Conservation (phyloP, 2,113 vertebrate species). For the Heterocephalus glaber region DNA sequence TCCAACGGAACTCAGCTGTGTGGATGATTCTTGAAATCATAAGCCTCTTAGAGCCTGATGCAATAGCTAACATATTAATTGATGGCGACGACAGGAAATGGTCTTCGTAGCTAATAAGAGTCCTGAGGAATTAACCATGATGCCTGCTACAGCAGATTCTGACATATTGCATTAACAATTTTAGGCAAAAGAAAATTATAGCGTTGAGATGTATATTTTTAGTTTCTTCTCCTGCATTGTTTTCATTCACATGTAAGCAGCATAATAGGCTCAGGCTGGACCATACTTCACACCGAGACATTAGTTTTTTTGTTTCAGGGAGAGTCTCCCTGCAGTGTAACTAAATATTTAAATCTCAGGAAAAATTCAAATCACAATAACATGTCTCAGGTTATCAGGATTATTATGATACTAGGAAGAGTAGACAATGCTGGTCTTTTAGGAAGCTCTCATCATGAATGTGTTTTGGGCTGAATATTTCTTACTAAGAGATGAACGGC, state of each 20-base stretch:
- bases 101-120: background rate
- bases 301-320: background rate
- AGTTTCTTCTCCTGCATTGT: background rate
- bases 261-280: background rate
- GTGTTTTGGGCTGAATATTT: constrained; percentile 38
- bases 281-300: background rate
- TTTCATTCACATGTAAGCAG: background rate
- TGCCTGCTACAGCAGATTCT: background rate
- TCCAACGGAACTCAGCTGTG: constrained; percentile 18
- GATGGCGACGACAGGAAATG: background rate
- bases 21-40: background rate
- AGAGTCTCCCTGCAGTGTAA: background rate
- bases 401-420: background rate
- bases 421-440: background rate
- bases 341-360: background rate
- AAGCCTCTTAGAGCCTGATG: background rate
- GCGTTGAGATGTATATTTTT: background rate
- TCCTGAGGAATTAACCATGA: background rate
- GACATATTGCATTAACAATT: background rate
- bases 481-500: constrained; percentile 50
- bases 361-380: background rate
- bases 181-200: background rate
- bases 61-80: background rate
- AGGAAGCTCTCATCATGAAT: background rate
- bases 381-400: background rate